These are phyloP conservation scores for Pseudochirops cupreus DNA, from an alignment of 2,797 vertebrate genomes.

Conservation along the genomic window DNA sequence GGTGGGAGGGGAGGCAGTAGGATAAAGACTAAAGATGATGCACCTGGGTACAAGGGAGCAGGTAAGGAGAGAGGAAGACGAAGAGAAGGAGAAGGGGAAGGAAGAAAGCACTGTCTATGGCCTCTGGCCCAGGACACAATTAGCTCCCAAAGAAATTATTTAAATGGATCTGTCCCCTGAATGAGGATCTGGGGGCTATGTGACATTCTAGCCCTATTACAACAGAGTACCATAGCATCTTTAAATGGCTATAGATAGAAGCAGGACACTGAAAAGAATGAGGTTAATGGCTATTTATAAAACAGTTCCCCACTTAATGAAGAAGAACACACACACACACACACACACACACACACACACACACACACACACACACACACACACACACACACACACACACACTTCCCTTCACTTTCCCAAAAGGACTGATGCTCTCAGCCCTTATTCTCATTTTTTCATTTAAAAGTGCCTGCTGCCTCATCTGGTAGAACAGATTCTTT, in stretches of 20 bases:
- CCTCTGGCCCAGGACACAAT: not conserved
- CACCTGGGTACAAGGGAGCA: not conserved
- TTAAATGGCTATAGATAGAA: not conserved
- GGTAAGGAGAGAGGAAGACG: not conserved
- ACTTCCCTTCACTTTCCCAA: not conserved
- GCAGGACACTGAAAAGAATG: not conserved
- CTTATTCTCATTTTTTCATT: not conserved
- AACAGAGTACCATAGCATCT: not conserved
- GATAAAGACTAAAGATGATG: not conserved
- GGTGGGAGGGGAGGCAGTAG: not conserved
- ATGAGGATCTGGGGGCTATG: not conserved
- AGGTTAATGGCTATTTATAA: not conserved
- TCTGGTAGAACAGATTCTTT: not conserved
- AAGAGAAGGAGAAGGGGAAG: not conserved
- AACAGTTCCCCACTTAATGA: not conserved
- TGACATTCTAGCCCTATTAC: not conserved
- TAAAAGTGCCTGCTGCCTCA: not conserved
- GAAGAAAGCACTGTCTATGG: not conserved
- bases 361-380: too few species aligned
- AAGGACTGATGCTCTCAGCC: not conserved
- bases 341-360: too few species aligned
- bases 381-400: too few species aligned
- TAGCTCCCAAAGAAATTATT: not conserved
- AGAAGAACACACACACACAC: not conserved
- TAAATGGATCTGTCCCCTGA: not conserved